Base-by-base conservation (phyloP, 2,797 vertebrate species). In the Xyrichtys novacula region DNA sequence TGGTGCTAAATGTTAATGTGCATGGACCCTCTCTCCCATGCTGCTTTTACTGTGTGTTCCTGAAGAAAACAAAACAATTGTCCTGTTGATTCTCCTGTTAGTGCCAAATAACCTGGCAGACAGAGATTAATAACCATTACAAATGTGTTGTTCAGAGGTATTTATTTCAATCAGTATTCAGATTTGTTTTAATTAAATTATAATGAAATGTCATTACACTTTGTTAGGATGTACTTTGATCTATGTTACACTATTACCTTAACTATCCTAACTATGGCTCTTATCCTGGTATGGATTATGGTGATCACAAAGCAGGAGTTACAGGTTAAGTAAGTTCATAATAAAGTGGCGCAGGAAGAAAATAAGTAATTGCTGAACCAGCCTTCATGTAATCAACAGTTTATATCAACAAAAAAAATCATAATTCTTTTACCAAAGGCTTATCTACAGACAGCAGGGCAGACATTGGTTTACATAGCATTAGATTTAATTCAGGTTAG, bases 391-490 rank as follows among this genome's bases (percentile, higher is more conserved):
- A 23, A 76, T 62, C 14, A 76, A 75, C 49, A 62, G 64, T 42
- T 66, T n/a, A 78, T 59, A 44, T n/a, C n/a, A 48, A 50, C 20
- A 17, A 80, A 71, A 50, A 65, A 43, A 65, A 52, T 32, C 19
- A 34, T 5, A 68, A 47, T 7, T 53, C 19, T 73, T 73, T 75
- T 9, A 77, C 47, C 71, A 82, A 54, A 46, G 38, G 59, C 20
- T 65, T 68, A 84, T 83, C 72, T 87, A 90, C 61, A 85, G 80
- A 89, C 81, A 90, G 83, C 83, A 87, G 85, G 70, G 38, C 67
- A 81, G 81, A 89, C 84, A 76, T 55, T 31, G 19, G 39, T 65
- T 59, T 53, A 52, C 3, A 6, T 36, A 53, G 29, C 25, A 60
- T 82, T 74, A 80, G 25, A 42, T 15, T 77, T 61, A 42, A 76